Conservation (phyloP, 2,797 vertebrate genomes). For the Remorina albescens region DNA sequence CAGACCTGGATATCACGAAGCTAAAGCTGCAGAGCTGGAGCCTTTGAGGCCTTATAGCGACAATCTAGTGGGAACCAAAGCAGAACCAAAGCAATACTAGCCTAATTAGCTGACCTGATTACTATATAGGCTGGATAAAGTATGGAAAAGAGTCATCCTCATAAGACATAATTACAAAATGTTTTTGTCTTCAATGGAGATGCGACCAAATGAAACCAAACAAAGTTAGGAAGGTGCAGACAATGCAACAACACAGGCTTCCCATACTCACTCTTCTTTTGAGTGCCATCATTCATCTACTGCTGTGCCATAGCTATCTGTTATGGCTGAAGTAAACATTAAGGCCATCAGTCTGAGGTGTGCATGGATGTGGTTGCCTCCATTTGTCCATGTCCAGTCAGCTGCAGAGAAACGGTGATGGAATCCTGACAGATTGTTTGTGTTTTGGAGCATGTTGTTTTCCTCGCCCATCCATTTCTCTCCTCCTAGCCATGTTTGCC, state of each 20-base stretch:
- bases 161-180: constrained; percentile 48
- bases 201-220: not conserved
- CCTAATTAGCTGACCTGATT: constrained; percentile 85
- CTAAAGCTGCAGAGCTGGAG: constrained; percentile 50
- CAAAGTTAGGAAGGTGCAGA: constrained; percentile 5
- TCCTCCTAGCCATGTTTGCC: constrained; percentile 77
- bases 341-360: constrained; percentile 78
- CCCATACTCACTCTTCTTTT: constrained; percentile 23
- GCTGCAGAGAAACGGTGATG: constrained; percentile 77
- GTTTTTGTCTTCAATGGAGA: constrained; percentile 12
- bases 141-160: constrained; percentile 59
- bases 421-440: constrained; percentile 84
- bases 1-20: constrained; percentile 46
- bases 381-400: constrained; percentile 83
- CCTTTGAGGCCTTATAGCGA: constrained; percentile 68
- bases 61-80: constrained; percentile 76
- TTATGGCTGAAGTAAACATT: constrained; percentile 80
- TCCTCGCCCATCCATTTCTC: constrained; percentile 81
- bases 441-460: constrained; percentile 84
- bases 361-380: constrained; percentile 69
- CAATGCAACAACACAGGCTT: constrained; percentile 4
- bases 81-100: constrained; percentile 75
- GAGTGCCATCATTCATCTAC: constrained; percentile 67
- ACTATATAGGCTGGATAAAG: constrained; percentile 71
- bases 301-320: constrained; percentile 67